Evolutionary conservation across 1,140 invertebrate genomes (phyloP), one percentile per base, ranked within the genome.

Genomic region (Hermetia illucens): DNA sequence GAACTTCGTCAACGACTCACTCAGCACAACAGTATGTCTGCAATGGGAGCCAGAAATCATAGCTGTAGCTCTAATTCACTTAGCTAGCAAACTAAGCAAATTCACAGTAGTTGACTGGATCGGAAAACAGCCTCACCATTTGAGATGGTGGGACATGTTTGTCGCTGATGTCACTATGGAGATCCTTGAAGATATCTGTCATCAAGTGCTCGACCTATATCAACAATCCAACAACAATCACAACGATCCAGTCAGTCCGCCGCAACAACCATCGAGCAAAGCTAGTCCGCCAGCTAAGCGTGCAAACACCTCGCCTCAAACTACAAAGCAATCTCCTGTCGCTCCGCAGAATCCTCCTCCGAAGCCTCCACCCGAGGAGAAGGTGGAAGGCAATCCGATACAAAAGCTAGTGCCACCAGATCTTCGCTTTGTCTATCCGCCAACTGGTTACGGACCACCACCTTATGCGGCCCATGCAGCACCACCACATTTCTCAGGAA

Each of bases 21-120:
- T 96, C 34, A 96, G 90, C 55, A 98, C 95, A 10, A 97, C 92
- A 4, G 66, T 99, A 15, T 92, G 87, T 46, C 68, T 99, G 3
- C 92, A 98, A 65, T 98, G 94, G 93, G 95, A 99, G 61, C 93
- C 95, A 9, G 95, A 99, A 66, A 91, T 98, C 31, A 93, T 97
- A 45, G 91, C 92, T 1, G 90, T 96, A n/a, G 91, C 94, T 1
- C 64, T 97, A 2, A 92, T 97, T 76, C 94, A 97, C 62, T 66
- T 98, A 30, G 90, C 93, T 2, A 87, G 88, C n/a, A 93, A 93
- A 61, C 65, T 97, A 18, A 91, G 85, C 53, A 94, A 95, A 61
- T 95, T 95, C 69, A 88, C 92, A 56, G 83, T 96, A 0, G 70
- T 77, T 9, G 92, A 97, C 62, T 97, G 93, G 93, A 71, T 75